phyloP scores from a whole-genome alignment of 2,797 vertebrate genomes.

The Emys orbicularis region DNA sequence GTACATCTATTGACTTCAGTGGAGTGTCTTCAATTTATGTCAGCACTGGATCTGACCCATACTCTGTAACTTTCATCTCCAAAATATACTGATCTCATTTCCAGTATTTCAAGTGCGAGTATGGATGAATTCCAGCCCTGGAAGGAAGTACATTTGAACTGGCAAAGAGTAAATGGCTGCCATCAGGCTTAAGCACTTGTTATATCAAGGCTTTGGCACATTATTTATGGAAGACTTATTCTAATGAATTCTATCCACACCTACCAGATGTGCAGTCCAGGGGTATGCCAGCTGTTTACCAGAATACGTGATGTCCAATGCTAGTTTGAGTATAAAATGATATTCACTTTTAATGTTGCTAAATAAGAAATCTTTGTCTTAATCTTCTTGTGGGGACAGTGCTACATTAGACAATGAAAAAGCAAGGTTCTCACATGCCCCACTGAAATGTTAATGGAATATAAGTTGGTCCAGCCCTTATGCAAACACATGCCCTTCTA shows the following conservation, averaged over 20 bases:
- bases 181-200: conserved; percentile 70
- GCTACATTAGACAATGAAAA: conserved; percentile 2
- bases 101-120: conserved; percentile 68
- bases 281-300: conserved; percentile 69
- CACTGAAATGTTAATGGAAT: neutral
- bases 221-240: conserved; percentile 70
- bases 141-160: conserved; percentile 75
- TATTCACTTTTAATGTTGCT: conserved; percentile 58
- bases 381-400: neutral
- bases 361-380: conserved; percentile 53
- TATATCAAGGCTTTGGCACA: conserved; percentile 76
- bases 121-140: conserved; percentile 68
- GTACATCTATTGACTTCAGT: neutral
- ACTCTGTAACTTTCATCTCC: conserved; percentile 50
- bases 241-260: conserved; percentile 75
- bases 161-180: conserved; percentile 74
- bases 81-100: conserved; percentile 45
- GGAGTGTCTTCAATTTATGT: neutral
- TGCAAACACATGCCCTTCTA: neutral
- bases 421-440: neutral
- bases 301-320: conserved; percentile 51
- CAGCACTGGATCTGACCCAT: neutral
- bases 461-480: neutral
- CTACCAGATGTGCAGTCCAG: conserved; percentile 74
- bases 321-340: conserved; percentile 41